Evolutionary conservation across 2,113 vertebrate genomes (phyloP).

Genomic region (Gallinago paraguaiae): DNA sequence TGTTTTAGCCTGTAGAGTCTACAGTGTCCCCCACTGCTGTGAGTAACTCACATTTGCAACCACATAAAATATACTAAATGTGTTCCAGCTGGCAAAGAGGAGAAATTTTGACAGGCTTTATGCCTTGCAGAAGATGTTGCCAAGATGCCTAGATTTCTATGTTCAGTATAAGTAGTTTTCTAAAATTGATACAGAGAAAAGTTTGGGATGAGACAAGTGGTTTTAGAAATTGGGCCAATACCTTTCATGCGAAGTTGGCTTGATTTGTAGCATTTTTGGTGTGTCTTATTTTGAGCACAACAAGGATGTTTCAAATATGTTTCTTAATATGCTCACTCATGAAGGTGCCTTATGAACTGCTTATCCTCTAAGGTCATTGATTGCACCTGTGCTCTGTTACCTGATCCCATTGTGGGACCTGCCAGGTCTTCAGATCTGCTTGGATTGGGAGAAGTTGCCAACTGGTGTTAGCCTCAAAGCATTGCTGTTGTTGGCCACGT

Average conservation of each 20-base stretch:
- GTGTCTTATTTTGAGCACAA: neutral
- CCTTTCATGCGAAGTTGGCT: neutral
- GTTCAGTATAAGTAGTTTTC: slow-evolving; percentile 1
- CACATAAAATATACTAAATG: neutral
- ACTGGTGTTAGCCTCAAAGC: neutral
- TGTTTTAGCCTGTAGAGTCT: neutral
- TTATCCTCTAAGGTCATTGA: neutral
- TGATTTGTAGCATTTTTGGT: neutral
- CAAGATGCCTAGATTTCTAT: slow-evolving; percentile 33
- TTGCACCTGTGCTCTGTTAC: neutral
- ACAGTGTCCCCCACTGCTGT: neutral
- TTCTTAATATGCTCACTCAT: neutral
- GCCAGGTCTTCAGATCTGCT: neutral
- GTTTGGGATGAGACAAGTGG: neutral
- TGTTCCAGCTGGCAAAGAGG: slow-evolving; percentile 5
- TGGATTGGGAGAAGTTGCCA: neutral
- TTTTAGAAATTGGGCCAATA: neutral
- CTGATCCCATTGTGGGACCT: neutral
- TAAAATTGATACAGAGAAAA: slow-evolving; percentile 1
- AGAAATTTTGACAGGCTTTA: neutral
- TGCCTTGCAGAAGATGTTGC: neutral
- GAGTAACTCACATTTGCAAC: neutral
- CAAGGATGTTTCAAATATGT: neutral
- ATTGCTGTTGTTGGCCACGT: neutral
- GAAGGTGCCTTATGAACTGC: neutral